phyloP scores from a whole-genome alignment of 2,113 vertebrate species.

The Nerophis ophidion region DNA sequence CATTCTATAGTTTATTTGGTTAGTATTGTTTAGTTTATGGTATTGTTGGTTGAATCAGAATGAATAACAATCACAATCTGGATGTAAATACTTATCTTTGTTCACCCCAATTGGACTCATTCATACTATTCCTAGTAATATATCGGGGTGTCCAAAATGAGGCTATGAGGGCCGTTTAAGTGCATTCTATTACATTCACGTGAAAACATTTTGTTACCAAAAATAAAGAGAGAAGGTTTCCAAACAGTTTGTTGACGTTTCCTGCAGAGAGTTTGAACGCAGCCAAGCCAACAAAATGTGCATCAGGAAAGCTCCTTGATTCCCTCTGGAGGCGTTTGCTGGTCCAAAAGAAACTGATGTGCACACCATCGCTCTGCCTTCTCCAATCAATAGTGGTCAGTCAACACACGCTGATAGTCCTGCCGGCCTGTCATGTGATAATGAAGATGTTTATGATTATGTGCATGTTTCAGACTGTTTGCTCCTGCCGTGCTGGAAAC shows the following conservation, averaged over 20 bases:
- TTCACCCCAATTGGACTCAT: no score
- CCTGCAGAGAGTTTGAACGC: slow-evolving; percentile 15
- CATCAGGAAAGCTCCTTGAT: slow-evolving; percentile 48
- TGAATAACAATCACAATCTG: no score
- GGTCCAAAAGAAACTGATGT: slow-evolving; percentile 61
- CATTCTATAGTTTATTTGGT: no score
- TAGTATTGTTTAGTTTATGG: no score
- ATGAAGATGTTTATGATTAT: slow-evolving; percentile 52
- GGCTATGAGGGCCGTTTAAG: no score
- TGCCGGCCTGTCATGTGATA: slow-evolving; percentile 42
- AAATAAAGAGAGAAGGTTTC: not conserved
- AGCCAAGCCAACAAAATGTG: slow-evolving; percentile 45
- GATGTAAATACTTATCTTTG: no score
- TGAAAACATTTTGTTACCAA: no score
- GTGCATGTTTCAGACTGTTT: slow-evolving; percentile 23
- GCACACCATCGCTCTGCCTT: slow-evolving; percentile 50
- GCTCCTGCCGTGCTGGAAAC: slow-evolving; percentile 52
- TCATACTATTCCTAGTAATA: no score
- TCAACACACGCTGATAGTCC: slow-evolving; percentile 43
- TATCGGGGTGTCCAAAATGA: no score
- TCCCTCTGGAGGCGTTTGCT: slow-evolving; percentile 56
- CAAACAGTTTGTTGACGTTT: not conserved
- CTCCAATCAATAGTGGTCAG: slow-evolving; percentile 39
- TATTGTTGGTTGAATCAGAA: no score
- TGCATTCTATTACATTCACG: no score